Evolutionary conservation across 2,888 invertebrate genomes (phyloP), one percentile per base, ranked within the genome.

Genomic region (Plagodis dolabraria): DNA sequence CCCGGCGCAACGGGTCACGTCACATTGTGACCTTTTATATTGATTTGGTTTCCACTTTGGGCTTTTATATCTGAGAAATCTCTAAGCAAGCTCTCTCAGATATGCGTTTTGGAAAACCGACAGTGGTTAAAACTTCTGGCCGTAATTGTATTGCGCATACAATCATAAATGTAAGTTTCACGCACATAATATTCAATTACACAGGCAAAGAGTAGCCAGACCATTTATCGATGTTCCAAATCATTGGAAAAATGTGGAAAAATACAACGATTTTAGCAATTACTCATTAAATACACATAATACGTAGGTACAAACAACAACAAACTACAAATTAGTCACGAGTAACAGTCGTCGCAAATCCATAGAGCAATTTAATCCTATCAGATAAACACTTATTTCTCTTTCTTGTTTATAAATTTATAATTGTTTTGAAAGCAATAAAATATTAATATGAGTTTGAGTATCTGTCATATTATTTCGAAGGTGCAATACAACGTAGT

Each of bases 41-140:
- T 95, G 96, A 96, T 96, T 96, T 96, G 96, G 96, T 96, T 96
- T 96, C 95, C 96, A 96, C 94, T 95, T 84, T 93, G 92, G 94
- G 94, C 93, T 93, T 93, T 89, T 93, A 93, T 86, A 93, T 93
- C 93, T 93, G 92, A 89, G 82, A 72, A 77, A 71, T 84, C 81
- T 80, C 85, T 83, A 86, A 83, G 77, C 77, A 80, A 82, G 84
- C 86, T 87, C 80, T 74, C 78, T 77, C 72, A 75, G 71, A 78
- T 76, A 68, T 35, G 45, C 43, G 6, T 53, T 45, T 84, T 85
- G 83, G 83, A 87, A 87, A 83, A 89, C 83, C 85, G 84, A 84
- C 77, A 75, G 68, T 70, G 72, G 62, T 70, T 71, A 66, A 57
- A 60, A 68, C 59, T 65, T 72, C 70, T 69, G 67, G 68, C 71